Evolutionary conservation across 2,113 vertebrate species (phyloP), one percentile per base, ranked within the genome.

Genomic region (Tragelaphus strepsiceros): DNA sequence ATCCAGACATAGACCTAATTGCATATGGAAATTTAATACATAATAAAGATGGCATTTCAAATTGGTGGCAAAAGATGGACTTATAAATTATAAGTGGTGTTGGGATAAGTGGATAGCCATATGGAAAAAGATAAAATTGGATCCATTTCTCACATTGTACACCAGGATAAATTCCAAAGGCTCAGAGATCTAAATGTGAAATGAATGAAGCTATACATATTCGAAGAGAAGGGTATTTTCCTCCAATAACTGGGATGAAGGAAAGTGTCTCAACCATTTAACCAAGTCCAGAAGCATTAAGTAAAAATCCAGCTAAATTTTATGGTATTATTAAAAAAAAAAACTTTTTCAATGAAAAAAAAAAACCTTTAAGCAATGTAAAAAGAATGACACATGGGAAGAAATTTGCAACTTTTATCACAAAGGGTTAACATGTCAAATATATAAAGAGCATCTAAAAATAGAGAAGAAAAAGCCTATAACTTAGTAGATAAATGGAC

Each of bases 91-190:
- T 97, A 97, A 96, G 92, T 94, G 96, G 78, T 90, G 54, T 97
- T 95, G 96, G 96, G 96, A 96, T 97, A 97, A 97, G 94, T 88
- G 94, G 96, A 96, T 97, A 97, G 95, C 98, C 98, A 97, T 97
- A 97, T 97, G 97, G 97, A 97, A 97, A 97, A 97, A 96, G 97
- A 97, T 97, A 98, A 98, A 98, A 97, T 97, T 97, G 97, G 97
- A 97, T 97, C 90, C 56, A 78, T 92, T 97, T 97, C 96, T 97
- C 98, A 97, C 97, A 97, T 96, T 96, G 96, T 95, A 95, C 92
- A 91, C 93, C 93, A 96, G 96, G 97, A 97, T 88, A 94, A 98
- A 97, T 97, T 97, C 96, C 97, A 97, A 97, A 96, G 96, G 43
- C 96, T 97, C 9, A 1, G 74, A 92, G 90, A 94, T 97, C 94